phyloP scores from a whole-genome alignment of 2,797 vertebrate genomes.

The Enteromius unitaeniatus region DNA sequence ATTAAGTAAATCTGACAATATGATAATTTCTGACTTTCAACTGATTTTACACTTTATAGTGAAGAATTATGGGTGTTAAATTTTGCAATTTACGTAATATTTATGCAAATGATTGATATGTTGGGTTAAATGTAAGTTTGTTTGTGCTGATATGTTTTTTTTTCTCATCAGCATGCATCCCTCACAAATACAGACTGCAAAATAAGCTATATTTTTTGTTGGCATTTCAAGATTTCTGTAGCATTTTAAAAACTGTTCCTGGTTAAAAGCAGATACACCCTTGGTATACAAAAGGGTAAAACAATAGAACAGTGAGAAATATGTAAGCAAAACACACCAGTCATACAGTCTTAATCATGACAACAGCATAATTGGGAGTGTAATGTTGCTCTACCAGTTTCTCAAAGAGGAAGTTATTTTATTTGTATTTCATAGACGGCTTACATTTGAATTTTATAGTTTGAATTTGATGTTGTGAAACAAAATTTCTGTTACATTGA shows the following conservation, averaged over 20 bases:
- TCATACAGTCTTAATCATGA: not conserved
- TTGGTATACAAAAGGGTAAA: not conserved
- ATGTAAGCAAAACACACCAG: not conserved
- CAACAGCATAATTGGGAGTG: not conserved
- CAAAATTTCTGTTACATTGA: not conserved
- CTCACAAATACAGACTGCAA: not conserved
- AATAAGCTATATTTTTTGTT: not conserved
- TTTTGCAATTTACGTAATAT: not conserved
- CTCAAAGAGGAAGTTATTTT: not conserved
- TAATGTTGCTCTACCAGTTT: not conserved
- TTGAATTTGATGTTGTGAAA: not conserved
- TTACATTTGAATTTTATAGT: not conserved
- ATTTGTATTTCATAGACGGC: not conserved
- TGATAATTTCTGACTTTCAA: not conserved
- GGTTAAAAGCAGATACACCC: not conserved
- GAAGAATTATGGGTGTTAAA: not conserved
- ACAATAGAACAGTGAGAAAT: not conserved
- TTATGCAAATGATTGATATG: not conserved
- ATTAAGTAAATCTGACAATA: slow-evolving; percentile 9
- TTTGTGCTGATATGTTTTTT: not conserved
- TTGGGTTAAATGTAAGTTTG: not conserved
- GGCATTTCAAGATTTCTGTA: not conserved
- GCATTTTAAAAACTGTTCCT: not conserved
- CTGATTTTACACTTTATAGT: not conserved
- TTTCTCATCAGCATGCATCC: not conserved